A percentile compares a stretch with the other conserved stretches of the same genome.
Evolutionary conservation across 2,797 vertebrate species (phyloP).

Genomic region (Sternarchorhynchus goeldii): DNA sequence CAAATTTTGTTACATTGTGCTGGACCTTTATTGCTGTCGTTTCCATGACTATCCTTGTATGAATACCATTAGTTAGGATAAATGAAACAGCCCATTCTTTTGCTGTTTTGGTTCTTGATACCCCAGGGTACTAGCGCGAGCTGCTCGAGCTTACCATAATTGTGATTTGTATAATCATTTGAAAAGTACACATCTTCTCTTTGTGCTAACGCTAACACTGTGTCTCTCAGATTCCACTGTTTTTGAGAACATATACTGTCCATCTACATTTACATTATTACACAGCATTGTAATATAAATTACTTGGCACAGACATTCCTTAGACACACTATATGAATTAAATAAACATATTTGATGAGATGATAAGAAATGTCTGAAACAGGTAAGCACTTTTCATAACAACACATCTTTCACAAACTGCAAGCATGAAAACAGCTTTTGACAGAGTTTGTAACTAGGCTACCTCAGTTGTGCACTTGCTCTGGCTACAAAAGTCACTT

Average conservation of each 20-base stretch:
- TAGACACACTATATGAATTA: conserved; percentile 9
- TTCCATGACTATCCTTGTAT: neutral
- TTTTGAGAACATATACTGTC: neutral
- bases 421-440: conserved; percentile 29
- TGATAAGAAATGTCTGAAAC: conserved; percentile 1
- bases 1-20: conserved; percentile 48
- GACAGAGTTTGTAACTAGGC: conserved; percentile 20
- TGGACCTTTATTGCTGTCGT: conserved; percentile 55
- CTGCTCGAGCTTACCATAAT: neutral
- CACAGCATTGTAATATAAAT: conserved; percentile 31
- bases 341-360: neutral
- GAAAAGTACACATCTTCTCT: neutral
- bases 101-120: neutral
- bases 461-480: conserved; percentile 15
- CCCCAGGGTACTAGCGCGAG: neutral
- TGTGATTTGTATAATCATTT: too few relatives aligned
- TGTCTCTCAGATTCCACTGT: too few relatives aligned
- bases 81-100: neutral
- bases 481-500: conserved; percentile 31
- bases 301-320: conserved; percentile 19
- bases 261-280: conserved; percentile 35
- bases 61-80: conserved; percentile 11
- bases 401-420: conserved; percentile 13
- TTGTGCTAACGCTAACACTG: too few relatives aligned
- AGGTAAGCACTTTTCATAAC: conserved; percentile 31